Conservation (phyloP, 2,113 vertebrate species). For the Ibidorhyncha struthersii region DNA sequence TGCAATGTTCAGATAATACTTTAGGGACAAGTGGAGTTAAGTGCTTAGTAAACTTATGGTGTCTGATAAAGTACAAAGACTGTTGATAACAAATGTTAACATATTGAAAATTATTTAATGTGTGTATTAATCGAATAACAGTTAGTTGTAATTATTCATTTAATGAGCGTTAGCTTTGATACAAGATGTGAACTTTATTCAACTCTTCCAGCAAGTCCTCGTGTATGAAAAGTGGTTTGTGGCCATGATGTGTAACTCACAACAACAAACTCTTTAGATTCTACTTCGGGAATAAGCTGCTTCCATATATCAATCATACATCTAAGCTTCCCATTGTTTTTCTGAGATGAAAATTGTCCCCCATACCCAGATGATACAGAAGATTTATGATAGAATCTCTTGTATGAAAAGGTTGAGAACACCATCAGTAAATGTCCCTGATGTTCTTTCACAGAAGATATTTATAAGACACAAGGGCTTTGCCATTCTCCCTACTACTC, state of each 20-base stretch:
- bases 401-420: background rate
- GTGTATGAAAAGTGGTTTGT: fast-evolving
- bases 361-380: background rate
- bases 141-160: background rate
- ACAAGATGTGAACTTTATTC: background rate
- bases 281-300: background rate
- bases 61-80: background rate
- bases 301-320: background rate
- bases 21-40: background rate
- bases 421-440: background rate
- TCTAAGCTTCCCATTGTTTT: background rate
- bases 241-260: background rate
- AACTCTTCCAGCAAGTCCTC: background rate
- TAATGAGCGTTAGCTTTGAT: background rate
- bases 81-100: background rate
- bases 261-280: background rate
- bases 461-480: background rate
- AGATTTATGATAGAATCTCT: background rate
- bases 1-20: background rate
- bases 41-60: background rate
- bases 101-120: background rate
- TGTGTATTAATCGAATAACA: background rate
- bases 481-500: background rate
- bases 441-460: background rate
- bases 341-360: background rate